Conservation (phyloP, 2,113 vertebrate species). For the Opisthocomus hoazin region DNA sequence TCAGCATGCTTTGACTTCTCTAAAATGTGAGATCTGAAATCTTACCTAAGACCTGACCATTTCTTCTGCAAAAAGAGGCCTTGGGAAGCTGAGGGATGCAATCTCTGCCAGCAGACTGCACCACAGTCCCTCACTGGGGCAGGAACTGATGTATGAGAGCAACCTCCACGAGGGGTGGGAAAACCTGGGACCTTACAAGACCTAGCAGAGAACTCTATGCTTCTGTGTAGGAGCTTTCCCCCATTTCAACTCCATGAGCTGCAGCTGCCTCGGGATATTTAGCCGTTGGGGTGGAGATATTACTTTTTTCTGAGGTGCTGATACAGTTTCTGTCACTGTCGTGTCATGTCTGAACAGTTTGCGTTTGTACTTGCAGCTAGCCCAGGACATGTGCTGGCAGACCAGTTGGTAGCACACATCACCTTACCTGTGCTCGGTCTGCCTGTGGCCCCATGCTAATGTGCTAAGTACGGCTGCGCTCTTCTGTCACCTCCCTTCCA, state of each 20-base stretch:
- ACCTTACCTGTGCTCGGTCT: rapidly evolving
- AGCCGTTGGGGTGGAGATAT: neutral
- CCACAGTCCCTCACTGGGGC: neutral
- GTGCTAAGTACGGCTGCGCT: neutral
- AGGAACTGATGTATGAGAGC: neutral
- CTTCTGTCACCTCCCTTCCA: neutral
- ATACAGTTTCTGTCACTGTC: neutral
- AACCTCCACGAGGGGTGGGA: neutral
- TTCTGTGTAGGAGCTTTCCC: neutral
- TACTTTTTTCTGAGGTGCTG: neutral
- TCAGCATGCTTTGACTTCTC: neutral
- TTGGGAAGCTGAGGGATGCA: neutral
- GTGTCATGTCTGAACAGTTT: rapidly evolving
- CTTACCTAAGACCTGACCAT: neutral
- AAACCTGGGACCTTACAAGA: neutral
- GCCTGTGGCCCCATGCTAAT: neutral
- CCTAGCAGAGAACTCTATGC: neutral
- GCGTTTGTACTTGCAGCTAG: neutral
- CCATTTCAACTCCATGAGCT: neutral
- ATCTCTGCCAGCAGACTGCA: neutral
- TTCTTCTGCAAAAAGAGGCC: neutral
- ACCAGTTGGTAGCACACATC: neutral
- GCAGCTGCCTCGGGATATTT: neutral
- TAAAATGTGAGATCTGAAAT: neutral
- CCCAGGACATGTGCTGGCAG: neutral